Evolutionary conservation across 2,888 invertebrate genomes (phyloP).

Genomic region (Nomada ferruginata): DNA sequence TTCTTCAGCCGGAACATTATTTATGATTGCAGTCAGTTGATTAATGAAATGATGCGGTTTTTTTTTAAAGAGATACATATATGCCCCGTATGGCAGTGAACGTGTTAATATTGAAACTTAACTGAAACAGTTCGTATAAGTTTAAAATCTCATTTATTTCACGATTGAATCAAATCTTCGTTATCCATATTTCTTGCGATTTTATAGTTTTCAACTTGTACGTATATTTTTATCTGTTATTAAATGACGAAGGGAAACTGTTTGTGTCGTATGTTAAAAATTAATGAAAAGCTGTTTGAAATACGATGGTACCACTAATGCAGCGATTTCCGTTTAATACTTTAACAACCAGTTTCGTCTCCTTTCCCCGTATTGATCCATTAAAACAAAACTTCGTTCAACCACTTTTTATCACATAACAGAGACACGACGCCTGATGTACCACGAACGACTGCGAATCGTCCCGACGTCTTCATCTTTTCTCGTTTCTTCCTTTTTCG

Average conservation of each 20-base stretch:
- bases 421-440: conserved; percentile 35
- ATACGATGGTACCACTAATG: background rate
- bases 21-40: background rate
- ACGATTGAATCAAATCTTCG: too few relatives aligned
- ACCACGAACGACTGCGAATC: conserved; percentile 42
- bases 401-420: conserved; percentile 9
- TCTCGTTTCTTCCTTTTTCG: conserved; percentile 27
- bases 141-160: too few relatives aligned
- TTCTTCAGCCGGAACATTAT: background rate
- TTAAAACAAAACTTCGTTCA: conserved; percentile 18
- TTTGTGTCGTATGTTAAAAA: too few relatives aligned
- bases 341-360: background rate
- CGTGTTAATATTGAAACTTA: too few relatives aligned
- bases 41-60: background rate
- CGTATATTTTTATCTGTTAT: background rate
- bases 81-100: too few relatives aligned
- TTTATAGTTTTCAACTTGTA: too few relatives aligned
- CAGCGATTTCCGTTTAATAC: conserved; percentile 5
- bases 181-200: background rate
- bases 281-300: too few relatives aligned
- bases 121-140: too few relatives aligned
- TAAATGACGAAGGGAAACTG: background rate
- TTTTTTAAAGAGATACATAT: too few relatives aligned
- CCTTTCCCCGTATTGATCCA: background rate
- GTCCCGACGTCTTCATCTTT: conserved; percentile 44